These are phyloP conservation scores for Epinephelus coioides DNA, from an alignment of 2,797 vertebrate species.

Conservation along the genomic window DNA sequence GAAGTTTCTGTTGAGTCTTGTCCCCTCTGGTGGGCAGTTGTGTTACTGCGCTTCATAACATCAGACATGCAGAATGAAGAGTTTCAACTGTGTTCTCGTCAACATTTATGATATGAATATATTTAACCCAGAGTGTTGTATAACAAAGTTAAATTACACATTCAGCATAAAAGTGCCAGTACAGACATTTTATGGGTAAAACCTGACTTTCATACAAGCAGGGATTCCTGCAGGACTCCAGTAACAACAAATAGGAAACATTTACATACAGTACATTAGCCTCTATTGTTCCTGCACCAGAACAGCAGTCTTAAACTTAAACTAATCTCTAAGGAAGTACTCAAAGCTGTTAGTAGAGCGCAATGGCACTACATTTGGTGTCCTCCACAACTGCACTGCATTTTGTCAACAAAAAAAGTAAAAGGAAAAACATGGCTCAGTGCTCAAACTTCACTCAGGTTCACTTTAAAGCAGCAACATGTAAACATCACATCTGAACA, in stretches of 20 bases:
- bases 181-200: neutral
- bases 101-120: neutral
- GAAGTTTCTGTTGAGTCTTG: constrained; percentile 37
- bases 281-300: neutral
- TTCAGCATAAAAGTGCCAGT: neutral
- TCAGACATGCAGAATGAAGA: neutral
- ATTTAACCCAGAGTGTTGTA: neutral
- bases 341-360: neutral
- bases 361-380: neutral
- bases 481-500: constrained; percentile 48
- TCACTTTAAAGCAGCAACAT: constrained; percentile 36
- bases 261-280: neutral
- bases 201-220: neutral
- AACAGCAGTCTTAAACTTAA: neutral
- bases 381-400: constrained; percentile 1
- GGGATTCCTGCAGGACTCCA: neutral
- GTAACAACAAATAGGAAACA: neutral
- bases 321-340: neutral
- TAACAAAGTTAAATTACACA: neutral
- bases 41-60: neutral
- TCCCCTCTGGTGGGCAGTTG: constrained; percentile 68
- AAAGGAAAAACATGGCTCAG: neutral
- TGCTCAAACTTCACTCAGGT: neutral
- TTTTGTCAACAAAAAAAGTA: neutral
- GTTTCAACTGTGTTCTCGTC: neutral